Evolutionary conservation across 2,888 invertebrate genomes (phyloP), one percentile per base, ranked within the genome.

Genomic region (Xestobium rufovillosum): DNA sequence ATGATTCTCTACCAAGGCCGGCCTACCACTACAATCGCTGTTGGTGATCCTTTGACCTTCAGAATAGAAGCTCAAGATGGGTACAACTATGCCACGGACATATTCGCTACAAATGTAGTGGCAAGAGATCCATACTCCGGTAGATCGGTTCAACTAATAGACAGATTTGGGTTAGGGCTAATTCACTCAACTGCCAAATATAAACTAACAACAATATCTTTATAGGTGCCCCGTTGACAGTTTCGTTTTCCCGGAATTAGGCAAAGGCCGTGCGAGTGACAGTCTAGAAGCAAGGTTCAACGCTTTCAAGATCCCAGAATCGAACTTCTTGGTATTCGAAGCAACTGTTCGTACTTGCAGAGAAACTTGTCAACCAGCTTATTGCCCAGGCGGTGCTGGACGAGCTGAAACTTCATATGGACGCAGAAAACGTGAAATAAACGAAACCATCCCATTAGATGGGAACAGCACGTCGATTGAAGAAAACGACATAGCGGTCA

Each of bases 301-400:
- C 62, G 91, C 91, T 1, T 92, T 91, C 60, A 92, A 91, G 67
- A 90, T 92, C 47, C 91, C 91, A 0, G 91, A 91, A 67, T 91
- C 91, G 0, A 91, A 91, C 64, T 90, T 90, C 71, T 67, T 92
- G 49, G 88, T 91, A 1, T 92, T 92, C 56, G 91, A 92, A 66
- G 91, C 91, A 1, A 91, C 87, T 0, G 91, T 92, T 0, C 71
- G 86, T 38, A 88, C 89, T 1, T 92, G 91, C 52, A 71, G 88
- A 26, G 88, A 89, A 32, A 88, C 89, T 4, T 92, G 91, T 56
- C 88, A 89, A 59, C 90, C 91, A 29, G 89, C 89, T 6, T 88
- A 87, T 53, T 90, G 90, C 56, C 82, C 82, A 14, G 78, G 82
- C 15, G 80, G 82, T 19, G 75, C 81, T 3, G 87, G 89, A 17